A percentile compares a stretch with the other conserved stretches of the same genome.
phyloP scores from a whole-genome alignment of 2,888 invertebrate genomes.

The Clistopyga incitator region DNA sequence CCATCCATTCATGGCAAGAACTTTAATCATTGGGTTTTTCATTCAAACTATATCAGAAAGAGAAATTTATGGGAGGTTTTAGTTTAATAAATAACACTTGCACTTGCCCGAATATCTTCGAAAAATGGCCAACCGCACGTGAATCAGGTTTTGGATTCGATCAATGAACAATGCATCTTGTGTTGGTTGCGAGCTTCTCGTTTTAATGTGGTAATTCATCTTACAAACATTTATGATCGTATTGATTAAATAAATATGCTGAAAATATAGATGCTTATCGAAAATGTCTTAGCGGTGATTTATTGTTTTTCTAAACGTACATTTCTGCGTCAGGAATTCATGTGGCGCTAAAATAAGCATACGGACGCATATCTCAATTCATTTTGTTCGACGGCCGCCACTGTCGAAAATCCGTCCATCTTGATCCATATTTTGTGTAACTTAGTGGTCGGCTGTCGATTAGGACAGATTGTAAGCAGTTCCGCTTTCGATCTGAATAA shows the following conservation, averaged over 20 bases:
- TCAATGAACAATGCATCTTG: not conserved
- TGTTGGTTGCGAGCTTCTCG: conserved; percentile 18
- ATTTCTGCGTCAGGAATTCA: not conserved
- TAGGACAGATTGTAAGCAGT: conserved; percentile 24
- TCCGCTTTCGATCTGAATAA: conserved; percentile 1
- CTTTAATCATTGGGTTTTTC: too few relatives aligned
- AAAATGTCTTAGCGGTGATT: conserved; percentile 38
- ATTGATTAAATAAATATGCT: conserved; percentile 62
- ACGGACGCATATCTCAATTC: conserved; percentile 14
- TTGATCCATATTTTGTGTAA: conserved; percentile 9
- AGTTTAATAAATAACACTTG: not conserved
- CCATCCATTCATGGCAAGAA: too few relatives aligned
- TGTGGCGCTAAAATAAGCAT: conserved; percentile 18
- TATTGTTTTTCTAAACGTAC: conserved; percentile 23
- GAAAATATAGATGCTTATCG: conserved; percentile 37
- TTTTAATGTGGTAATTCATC: conserved; percentile 44
- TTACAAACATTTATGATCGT: conserved; percentile 46
- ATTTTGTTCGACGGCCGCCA: conserved; percentile 6
- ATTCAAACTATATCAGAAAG: too few relatives aligned
- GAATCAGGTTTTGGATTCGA: not conserved
- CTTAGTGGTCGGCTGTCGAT: not conserved
- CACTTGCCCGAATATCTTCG: too few relatives aligned
- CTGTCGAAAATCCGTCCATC: not conserved
- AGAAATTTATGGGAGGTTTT: not conserved
- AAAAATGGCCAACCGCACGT: not conserved